These are phyloP conservation scores for Gadus macrocephalus DNA, from an alignment of 2,113 vertebrate genomes.

Conservation along the genomic window DNA sequence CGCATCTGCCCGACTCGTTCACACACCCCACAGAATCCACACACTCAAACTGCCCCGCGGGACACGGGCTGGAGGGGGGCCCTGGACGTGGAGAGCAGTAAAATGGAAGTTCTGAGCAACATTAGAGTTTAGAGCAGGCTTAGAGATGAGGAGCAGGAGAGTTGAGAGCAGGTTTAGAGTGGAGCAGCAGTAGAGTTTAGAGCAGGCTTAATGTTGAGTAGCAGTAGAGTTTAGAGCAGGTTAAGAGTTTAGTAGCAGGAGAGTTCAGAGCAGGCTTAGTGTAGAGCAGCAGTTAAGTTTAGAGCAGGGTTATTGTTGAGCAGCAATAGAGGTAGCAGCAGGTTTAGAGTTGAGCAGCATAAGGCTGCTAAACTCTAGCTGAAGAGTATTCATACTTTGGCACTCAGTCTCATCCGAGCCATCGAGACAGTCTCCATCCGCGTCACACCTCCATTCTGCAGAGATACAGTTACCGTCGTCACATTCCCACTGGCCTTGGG, in stretches of 20 bases:
- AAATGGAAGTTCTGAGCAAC: not conserved
- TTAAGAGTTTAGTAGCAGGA: not conserved
- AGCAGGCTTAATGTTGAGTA: not conserved
- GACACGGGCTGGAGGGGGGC: slow-evolving; percentile 58
- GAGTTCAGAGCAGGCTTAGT: too few relatives aligned
- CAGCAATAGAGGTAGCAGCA: not conserved
- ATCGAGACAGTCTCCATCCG: slow-evolving; percentile 80
- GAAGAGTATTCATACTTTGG: slow-evolving; percentile 49
- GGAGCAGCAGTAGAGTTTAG: not conserved
- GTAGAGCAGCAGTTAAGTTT: not conserved
- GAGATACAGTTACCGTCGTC: slow-evolving; percentile 80
- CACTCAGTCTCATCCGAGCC: slow-evolving; percentile 87
- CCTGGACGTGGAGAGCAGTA: not conserved
- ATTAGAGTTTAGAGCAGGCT: not conserved
- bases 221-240: not conserved
- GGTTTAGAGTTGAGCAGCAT: not conserved
- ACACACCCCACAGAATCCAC: slow-evolving; percentile 70
- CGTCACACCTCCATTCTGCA: slow-evolving; percentile 78
- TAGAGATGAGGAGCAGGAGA: not conserved
- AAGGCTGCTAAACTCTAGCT: not conserved
- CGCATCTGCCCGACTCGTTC: slow-evolving; percentile 68
- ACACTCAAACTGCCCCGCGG: slow-evolving; percentile 70
- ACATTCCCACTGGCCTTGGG: slow-evolving; percentile 79
- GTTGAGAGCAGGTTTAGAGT: too few relatives aligned
- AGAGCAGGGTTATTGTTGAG: not conserved